These are phyloP conservation scores for Gavialis gangeticus DNA, from an alignment of 2,113 vertebrate species.

Conservation along the genomic window DNA sequence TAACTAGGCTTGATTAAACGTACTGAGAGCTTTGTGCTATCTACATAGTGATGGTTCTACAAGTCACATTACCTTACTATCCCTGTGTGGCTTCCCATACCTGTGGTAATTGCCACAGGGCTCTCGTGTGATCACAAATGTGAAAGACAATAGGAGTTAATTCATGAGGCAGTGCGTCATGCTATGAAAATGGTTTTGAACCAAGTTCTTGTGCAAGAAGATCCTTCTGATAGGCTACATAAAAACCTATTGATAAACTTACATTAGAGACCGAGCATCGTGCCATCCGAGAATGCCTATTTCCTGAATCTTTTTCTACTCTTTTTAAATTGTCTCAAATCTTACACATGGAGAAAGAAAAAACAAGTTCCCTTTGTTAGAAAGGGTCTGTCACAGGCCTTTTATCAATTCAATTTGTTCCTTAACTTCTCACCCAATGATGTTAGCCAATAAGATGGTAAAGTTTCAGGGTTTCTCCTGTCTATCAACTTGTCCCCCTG, in stretches of 20 bases:
- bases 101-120: constrained; percentile 40
- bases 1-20: neutral
- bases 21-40: neutral
- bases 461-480: constrained; percentile 21
- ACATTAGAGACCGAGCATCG: neutral
- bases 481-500: constrained; percentile 46
- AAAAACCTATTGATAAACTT: neutral
- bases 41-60: neutral
- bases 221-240: constrained; percentile 3
- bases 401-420: constrained; percentile 53
- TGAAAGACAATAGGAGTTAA: constrained; percentile 43
- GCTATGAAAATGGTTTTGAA: constrained; percentile 65
- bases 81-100: neutral
- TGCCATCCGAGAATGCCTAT: neutral
- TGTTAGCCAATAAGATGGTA: constrained; percentile 54
- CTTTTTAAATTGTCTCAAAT: neutral
- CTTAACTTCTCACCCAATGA: constrained; percentile 53
- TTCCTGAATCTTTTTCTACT: constrained; percentile 35
- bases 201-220: neutral
- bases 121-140: neutral
- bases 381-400: neutral
- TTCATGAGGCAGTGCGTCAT: constrained; percentile 25
- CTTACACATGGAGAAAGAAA: constrained; percentile 33
- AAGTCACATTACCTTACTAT: neutral
- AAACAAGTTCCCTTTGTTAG: neutral